Base-by-base conservation (phyloP, 2,113 vertebrate genomes). In the Notarius lentiginosus region DNA sequence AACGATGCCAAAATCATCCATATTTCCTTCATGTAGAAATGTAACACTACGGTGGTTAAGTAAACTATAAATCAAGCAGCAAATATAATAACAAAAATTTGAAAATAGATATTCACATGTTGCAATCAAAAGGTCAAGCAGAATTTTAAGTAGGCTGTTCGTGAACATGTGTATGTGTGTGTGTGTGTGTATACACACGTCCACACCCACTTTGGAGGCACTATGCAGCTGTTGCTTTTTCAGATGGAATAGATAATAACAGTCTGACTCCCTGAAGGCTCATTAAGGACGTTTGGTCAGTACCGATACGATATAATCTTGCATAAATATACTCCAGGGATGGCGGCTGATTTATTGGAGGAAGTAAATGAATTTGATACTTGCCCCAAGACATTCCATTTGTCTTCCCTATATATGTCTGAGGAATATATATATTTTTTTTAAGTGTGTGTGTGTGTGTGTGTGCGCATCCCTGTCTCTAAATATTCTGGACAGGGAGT, bases 221-320 rank as follows among this genome's bases (percentile, higher is more conserved):
- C 41, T 85, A 56, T 90, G 90, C 94, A 93, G 93, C 92, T 93
- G 92, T 91, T 93, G 90, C 85, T 91, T 84, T 92, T 89, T 86
- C 77, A 90, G 91, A 94, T 94, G 85, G 86, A 87, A 92, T 84
- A 86, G 91, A 94, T 94, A 92, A 93, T 91, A 92, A 86, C 85
- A 89, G 90, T 91, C 88, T 72, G 89, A 91, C 87, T 94, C 91
- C 91, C 91, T 73, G 79, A 89, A 91, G 93, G 88, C 93, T 94
- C 93, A 93, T 93, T 94, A 93, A 93, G 94, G 83, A 87, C 92
- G 91, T 90, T 93, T 92, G 93, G 92, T 92, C 90, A 91, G 90
- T 92, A 90, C 90, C 92, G 88, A 94, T 95, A 88, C 90, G 89
- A 94, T 95, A 89, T 93, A 89, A 94, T 94, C 92, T 93, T 92